These are phyloP conservation scores for Picus viridis DNA, from an alignment of 2,797 vertebrate species.

Conservation along the genomic window DNA sequence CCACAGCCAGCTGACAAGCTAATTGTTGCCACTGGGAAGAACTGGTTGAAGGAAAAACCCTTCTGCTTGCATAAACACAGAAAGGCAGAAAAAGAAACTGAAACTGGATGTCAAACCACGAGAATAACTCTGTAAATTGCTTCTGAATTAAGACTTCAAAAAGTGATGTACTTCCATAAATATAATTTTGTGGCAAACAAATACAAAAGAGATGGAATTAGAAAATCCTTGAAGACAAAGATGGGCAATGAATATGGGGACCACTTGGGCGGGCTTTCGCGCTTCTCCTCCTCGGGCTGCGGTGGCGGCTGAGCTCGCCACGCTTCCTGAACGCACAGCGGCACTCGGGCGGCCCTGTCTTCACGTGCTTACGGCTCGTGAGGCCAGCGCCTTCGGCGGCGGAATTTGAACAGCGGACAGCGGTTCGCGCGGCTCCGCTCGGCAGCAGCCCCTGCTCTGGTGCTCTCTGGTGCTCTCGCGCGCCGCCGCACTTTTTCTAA, in stretches of 20 bases:
- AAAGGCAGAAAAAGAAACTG: neutral
- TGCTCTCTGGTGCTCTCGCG: too few relatives aligned
- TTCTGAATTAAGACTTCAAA: neutral
- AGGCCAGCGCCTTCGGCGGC: too few relatives aligned
- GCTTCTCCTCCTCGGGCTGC: too few relatives aligned
- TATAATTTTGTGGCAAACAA: neutral
- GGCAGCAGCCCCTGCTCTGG: too few relatives aligned
- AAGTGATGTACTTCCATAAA: neutral
- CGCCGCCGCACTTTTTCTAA: too few relatives aligned
- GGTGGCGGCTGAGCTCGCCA: too few relatives aligned
- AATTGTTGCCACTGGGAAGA: neutral
- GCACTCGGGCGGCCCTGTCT: too few relatives aligned
- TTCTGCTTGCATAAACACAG: neutral
- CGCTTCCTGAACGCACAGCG: too few relatives aligned
- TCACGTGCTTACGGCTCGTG: too few relatives aligned
- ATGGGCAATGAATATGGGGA: neutral
- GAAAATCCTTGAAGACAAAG: neutral
- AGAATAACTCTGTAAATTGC: neutral
- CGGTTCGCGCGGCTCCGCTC: too few relatives aligned
- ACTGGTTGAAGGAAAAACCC: neutral
- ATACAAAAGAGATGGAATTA: neutral
- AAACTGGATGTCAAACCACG: neutral
- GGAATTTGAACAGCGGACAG: too few relatives aligned
- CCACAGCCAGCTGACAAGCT: neutral
- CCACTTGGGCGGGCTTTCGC: too few relatives aligned